Base-by-base conservation (phyloP, 2,888 invertebrate species). In the Drosophila ustulata region DNA sequence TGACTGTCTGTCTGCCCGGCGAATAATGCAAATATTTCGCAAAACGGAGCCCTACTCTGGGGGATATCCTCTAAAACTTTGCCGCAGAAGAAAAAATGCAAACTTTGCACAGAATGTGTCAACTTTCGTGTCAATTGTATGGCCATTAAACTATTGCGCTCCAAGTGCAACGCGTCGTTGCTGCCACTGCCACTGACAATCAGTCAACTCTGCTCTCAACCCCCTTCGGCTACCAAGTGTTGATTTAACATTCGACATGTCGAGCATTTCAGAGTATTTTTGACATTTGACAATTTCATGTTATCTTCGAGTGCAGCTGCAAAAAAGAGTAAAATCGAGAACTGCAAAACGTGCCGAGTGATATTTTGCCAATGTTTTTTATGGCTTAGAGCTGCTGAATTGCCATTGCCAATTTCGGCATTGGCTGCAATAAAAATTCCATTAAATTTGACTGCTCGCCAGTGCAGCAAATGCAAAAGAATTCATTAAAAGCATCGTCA, bases 91-190 rank as follows among this genome's bases (percentile, higher is more conserved):
- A 49, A 59, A 11, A n/a, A 45, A 37, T 18, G 41, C 56, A 47
- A 61, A 53, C 32, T 32, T 45, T 45, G 41, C 56, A 50, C 61
- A 43, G 63, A 83, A 70, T 80, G 66, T 80, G 85, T 68, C 77
- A 75, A 75, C 73, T 77, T 72, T 64, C 32, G 62, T 78, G 78
- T 66, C 81, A 80, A 83, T 82, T 78, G 75, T 78, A 64, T 71
- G 71, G 43, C 82, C 79, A 83, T 83, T 83, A 85, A 82, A 85
- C 81, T 75, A 73, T 73, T 77, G 65, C 78, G 75, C 80, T 75
- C 56, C 61, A 62, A 32, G 63, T 65, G 75, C 34, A 53, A 41
- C 25, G 50, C 37, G 9, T 11, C 9, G 30, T 34, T 26, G 47
- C 55, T 47, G n/a, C 43, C 7, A 4, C 25, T 32, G 37, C 8